phyloP scores from a whole-genome alignment of 92 coral and sea anemone genomes.

The Hydrozoanthus gracilis region DNA sequence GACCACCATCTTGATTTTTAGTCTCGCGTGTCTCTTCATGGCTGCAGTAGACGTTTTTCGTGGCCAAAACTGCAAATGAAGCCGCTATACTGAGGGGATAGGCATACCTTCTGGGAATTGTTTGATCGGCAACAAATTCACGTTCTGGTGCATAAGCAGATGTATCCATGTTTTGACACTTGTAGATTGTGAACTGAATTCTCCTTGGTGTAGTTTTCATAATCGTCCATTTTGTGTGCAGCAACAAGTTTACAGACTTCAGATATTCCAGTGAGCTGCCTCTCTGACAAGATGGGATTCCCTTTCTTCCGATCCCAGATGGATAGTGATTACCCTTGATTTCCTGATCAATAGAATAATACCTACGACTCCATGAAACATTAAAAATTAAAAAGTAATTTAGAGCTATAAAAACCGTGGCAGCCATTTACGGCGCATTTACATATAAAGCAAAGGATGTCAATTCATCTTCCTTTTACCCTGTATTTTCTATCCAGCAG shows the following conservation, averaged over 20 bases:
- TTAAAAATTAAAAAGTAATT: not conserved
- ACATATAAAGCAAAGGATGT: not conserved
- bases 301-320: not conserved
- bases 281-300: not conserved
- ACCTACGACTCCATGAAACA: not conserved
- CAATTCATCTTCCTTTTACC: not conserved
- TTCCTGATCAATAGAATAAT: not conserved
- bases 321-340: not conserved
- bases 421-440: not conserved
- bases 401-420: not conserved
- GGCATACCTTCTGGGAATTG: not conserved
- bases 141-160: not conserved
- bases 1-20: too few species aligned
- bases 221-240: not conserved
- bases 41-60: too few species aligned
- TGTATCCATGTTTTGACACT: slow-evolving; percentile 8
- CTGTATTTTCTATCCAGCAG: not conserved
- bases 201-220: not conserved
- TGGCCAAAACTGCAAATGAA: too few species aligned
- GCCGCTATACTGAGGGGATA: too few species aligned
- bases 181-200: not conserved
- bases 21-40: too few species aligned
- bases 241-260: not conserved
- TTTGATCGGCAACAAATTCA: not conserved
- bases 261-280: not conserved